Evolutionary conservation across 2,797 vertebrate genomes (phyloP).

Genomic region (Coendou prehensilis): DNA sequence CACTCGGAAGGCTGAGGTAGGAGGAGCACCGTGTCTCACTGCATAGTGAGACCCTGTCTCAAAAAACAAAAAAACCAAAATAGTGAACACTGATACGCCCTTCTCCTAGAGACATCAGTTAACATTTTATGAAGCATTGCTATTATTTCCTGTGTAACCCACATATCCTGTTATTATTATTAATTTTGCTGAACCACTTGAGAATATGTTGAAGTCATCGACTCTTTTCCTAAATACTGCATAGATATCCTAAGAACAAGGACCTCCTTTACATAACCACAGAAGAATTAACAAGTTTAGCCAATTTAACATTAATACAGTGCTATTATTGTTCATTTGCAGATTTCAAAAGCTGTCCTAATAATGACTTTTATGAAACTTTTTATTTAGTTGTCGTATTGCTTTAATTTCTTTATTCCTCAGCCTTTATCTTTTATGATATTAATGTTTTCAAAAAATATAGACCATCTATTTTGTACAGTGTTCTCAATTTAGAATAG

Average conservation of each 20-base stretch:
- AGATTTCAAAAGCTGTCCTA: neutral
- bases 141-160: neutral
- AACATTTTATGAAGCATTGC: neutral
- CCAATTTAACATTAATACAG: conserved; percentile 10
- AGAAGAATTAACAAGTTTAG: conserved; percentile 44
- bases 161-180: neutral
- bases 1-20: neutral
- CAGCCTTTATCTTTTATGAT: conserved; percentile 7
- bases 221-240: conserved; percentile 27
- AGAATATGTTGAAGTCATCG: neutral
- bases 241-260: neutral
- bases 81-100: neutral
- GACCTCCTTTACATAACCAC: neutral
- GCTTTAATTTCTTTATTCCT: neutral
- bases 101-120: neutral
- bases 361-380: neutral
- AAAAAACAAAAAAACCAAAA: neutral
- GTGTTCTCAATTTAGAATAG: neutral
- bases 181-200: conserved; percentile 43
- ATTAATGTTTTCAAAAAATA: conserved; percentile 4
- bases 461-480: conserved; percentile 17
- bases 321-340: neutral
- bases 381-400: neutral
- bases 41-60: neutral
- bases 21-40: neutral